A percentile compares a stretch with the other conserved stretches of the same genome.
These are phyloP conservation scores for Sphenopsis melanotis DNA, from an alignment of 2,797 vertebrate genomes.

Conservation along the genomic window DNA sequence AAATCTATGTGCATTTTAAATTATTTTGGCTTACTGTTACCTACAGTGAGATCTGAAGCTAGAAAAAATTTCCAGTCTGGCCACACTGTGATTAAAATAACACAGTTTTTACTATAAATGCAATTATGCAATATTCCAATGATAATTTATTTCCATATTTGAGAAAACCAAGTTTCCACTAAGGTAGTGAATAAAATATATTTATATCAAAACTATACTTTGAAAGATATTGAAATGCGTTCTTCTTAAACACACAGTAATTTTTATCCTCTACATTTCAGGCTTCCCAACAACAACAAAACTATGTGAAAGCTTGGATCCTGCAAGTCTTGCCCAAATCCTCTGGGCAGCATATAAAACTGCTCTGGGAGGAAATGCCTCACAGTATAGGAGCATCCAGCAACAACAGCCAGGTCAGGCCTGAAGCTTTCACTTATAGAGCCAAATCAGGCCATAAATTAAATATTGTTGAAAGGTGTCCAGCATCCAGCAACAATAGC, in stretches of 20 bases:
- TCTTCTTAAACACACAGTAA: background rate
- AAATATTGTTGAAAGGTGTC: background rate
- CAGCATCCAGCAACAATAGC: background rate
- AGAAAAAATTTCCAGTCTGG: background rate
- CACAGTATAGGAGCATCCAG: background rate
- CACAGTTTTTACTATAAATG: background rate
- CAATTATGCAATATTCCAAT: background rate
- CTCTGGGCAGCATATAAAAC: background rate
- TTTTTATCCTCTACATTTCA: background rate
- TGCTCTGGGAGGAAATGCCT: background rate
- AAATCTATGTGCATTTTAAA: background rate
- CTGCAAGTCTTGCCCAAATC: background rate
- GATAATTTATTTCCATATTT: background rate
- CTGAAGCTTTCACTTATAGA: background rate
- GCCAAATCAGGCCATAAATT: background rate
- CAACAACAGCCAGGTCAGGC: background rate
- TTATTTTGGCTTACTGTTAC: background rate
- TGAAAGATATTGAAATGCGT: background rate
- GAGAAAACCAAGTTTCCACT: background rate
- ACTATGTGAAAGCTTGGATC: background rate
- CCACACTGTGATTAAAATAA: background rate
- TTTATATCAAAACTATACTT: background rate
- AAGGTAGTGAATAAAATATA: background rate
- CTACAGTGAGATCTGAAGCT: background rate
- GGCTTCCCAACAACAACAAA: background rate